These are phyloP conservation scores for Brevimyrus niger DNA, from an alignment of 2,113 vertebrate genomes.

Conservation along the genomic window DNA sequence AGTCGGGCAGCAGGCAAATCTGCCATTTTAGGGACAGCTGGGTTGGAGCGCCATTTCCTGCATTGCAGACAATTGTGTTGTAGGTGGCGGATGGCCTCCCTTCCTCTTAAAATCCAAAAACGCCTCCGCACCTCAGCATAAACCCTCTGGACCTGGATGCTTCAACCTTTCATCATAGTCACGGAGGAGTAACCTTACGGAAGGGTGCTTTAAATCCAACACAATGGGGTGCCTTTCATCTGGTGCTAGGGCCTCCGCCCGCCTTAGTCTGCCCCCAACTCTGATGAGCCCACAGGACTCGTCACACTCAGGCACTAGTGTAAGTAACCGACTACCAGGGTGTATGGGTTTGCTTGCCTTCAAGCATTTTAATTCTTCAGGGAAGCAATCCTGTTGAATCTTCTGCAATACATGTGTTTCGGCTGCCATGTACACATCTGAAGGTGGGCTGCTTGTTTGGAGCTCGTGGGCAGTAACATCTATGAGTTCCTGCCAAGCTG, in stretches of 20 bases:
- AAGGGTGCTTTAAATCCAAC: too few species aligned
- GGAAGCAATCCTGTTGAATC: too few species aligned
- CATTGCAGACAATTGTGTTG: not conserved
- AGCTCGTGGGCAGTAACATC: too few species aligned
- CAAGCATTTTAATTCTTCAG: too few species aligned
- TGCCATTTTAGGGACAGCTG: not conserved
- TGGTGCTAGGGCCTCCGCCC: not conserved
- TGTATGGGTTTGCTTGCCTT: too few species aligned
- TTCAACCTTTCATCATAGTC: not conserved
- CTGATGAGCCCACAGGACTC: not conserved
- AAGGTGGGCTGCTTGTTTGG: too few species aligned
- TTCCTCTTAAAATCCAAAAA: not conserved
- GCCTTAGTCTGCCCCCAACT: not conserved
- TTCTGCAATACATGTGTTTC: too few species aligned
- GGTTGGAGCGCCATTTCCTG: not conserved
- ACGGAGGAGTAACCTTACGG: too few species aligned
- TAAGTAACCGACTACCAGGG: not conserved
- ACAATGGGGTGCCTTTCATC: too few species aligned
- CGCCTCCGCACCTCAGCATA: not conserved
- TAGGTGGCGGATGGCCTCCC: not conserved
- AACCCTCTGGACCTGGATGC: not conserved
- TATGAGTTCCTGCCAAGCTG: too few species aligned
- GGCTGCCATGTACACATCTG: too few species aligned
- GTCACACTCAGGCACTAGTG: not conserved
- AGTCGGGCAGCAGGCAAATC: not conserved